A percentile compares a stretch with the other conserved stretches of the same genome.
phyloP scores from a whole-genome alignment of 37 sponge, comb jelly and placozoan species.

The Ephydatia muelleri region DNA sequence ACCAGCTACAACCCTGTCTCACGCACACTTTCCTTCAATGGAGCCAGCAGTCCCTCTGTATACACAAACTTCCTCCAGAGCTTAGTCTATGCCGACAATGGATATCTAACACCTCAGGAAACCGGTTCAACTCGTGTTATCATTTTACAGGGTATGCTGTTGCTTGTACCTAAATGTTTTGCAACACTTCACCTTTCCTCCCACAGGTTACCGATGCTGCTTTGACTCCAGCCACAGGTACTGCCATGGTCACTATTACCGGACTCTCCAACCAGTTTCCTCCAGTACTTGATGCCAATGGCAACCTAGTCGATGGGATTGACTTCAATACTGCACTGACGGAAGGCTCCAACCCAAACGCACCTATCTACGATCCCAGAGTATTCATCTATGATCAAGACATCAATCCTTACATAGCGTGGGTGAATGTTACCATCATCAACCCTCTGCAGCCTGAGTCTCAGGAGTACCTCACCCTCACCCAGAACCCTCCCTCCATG shows the following conservation, averaged over 20 bases:
- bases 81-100: constrained; percentile 40
- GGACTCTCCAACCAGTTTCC: constrained; percentile 57
- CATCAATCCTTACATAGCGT: constrained; percentile 26
- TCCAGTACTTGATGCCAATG: constrained; percentile 75
- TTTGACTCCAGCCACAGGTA: background rate
- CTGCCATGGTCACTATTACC: constrained; percentile 19
- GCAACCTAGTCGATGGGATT: constrained; percentile 31
- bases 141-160: constrained; percentile 10
- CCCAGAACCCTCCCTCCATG: constrained; percentile 5
- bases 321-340: constrained; percentile 37
- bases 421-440: constrained; percentile 43
- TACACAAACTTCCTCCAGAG: constrained; percentile 44
- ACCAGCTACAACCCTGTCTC: constrained; percentile 50
- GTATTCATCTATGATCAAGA: constrained; percentile 65
- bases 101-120: constrained; percentile 45
- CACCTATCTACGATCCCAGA: constrained; percentile 33
- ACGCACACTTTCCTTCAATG: constrained; percentile 34
- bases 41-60: background rate
- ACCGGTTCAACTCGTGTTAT: constrained; percentile 40
- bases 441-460: constrained; percentile 27
- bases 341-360: constrained; percentile 28
- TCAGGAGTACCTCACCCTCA: constrained; percentile 42
- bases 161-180: background rate
- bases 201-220: constrained; percentile 31
- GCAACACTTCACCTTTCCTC: background rate